Base-by-base conservation (phyloP, 2,888 invertebrate species). In the Nomada lathburiana region DNA sequence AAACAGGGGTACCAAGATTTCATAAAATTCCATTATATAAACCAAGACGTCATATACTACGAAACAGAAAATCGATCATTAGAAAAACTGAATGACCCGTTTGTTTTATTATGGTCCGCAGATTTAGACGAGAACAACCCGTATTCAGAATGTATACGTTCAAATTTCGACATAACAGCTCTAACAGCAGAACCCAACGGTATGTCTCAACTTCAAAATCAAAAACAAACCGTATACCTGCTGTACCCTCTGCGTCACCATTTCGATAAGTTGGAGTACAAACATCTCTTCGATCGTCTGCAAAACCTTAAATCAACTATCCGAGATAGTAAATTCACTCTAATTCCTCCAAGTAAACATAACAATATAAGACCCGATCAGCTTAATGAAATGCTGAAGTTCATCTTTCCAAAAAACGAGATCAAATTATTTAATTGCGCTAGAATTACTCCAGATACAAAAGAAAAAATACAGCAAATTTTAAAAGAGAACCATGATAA, bases 301-400 rank as follows among this genome's bases (percentile, higher is more conserved):
- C 7, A 26, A 10, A 47, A 53, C n/a, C 4, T 44, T 11, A 53
- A 62, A 18, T 4, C 9, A 36, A 10, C 23, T 0, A 64, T 29
- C 20, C 13, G 29, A 7, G n/a, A 53, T 16, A 7, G 23, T 2
- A 44, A 18, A 16, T 72, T 72, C 5, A 16, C 44, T 36, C 20
- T 57, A 4, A 10, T 72, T 7, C 44, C 64, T 18, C 70, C 71
- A 5, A 52, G 44, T 13, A 42, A 67, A 10, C n/a, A 62, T 5
- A 29, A 10, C 20, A 65, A 44, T 29, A 52, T 64, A 0, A 52
- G 71, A 20, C 11, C 9, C 7, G 44, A 44, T 20, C 53, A 20
- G 2, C 47, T 64, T 9, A 44, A 42, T 18, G 77, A 71, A 20
- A 29, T 71, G 65, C 16, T 71, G 7, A 57, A 65, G 50, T 77